These are phyloP conservation scores for Leucophenga maculata DNA, from an alignment of 2,888 invertebrate genomes.

Conservation along the genomic window DNA sequence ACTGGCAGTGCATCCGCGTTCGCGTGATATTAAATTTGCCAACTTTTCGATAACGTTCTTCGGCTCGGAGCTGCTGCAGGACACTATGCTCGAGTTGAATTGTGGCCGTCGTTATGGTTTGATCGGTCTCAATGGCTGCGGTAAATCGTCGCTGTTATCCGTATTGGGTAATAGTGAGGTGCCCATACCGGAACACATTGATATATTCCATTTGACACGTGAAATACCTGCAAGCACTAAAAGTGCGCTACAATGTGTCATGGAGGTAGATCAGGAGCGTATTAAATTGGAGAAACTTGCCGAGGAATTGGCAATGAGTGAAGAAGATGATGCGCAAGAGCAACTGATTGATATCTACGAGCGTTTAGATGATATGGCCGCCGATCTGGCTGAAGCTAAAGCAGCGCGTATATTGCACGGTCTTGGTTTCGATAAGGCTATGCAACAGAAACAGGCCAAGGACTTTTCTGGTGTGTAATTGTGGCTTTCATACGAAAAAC, in stretches of 20 bases:
- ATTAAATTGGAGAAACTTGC: conserved; percentile 92
- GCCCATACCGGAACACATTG: conserved; percentile 96
- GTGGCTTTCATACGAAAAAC: not conserved
- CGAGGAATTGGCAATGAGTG: conserved; percentile 88
- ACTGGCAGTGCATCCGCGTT: conserved; percentile 94
- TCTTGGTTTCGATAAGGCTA: conserved; percentile 91
- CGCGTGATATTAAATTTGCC: conserved; percentile 96
- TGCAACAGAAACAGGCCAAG: conserved; percentile 90
- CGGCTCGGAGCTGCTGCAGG: conserved; percentile 95
- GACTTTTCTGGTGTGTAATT: conserved; percentile 79
- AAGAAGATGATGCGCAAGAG: conserved; percentile 94
- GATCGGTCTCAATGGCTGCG: conserved; percentile 97
- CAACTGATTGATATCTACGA: conserved; percentile 98
- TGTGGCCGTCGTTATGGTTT: conserved; percentile 97
- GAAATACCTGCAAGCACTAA: conserved; percentile 99
- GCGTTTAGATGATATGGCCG: conserved; percentile 95
- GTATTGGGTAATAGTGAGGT: conserved; percentile 94
- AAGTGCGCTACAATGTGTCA: conserved; percentile 94
- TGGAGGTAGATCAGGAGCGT: conserved; percentile 98
- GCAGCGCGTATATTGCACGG: conserved; percentile 97
- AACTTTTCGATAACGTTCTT: conserved; percentile 98
- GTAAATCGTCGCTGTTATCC: conserved; percentile 95
- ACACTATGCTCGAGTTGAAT: conserved; percentile 96
- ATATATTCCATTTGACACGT: conserved; percentile 96
- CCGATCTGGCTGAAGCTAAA: conserved; percentile 94